Percentiles rank a stretch among this genome's conserved stretches.
Evolutionary conservation across 2,888 invertebrate genomes (phyloP).

Genomic region (Drosophila kanekoi): DNA sequence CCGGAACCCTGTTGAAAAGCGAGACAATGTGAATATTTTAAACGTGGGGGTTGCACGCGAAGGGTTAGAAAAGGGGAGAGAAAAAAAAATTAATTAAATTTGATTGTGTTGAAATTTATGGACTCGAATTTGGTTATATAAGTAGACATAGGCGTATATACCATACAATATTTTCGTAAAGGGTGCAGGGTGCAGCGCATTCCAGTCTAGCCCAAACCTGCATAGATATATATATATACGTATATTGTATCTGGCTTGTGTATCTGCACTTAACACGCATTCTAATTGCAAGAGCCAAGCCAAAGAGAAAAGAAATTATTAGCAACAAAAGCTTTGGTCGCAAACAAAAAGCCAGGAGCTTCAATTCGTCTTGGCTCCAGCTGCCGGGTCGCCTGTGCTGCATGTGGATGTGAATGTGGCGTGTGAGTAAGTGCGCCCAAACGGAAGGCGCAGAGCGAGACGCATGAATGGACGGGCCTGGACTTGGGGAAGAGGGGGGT

Average conservation of each 20-base stretch:
- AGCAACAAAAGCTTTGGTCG: constrained; percentile 74
- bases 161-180: constrained; percentile 1
- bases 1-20: constrained; percentile 52
- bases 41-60: constrained; percentile 45
- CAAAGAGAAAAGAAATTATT: constrained; percentile 77
- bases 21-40: constrained; percentile 52
- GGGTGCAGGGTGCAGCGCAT: constrained; percentile 46
- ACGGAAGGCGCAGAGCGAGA: constrained; percentile 64
- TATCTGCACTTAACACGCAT: constrained; percentile 83
- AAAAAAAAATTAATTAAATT: constrained; percentile 74
- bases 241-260: constrained; percentile 32
- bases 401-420: constrained; percentile 50
- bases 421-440: constrained; percentile 79
- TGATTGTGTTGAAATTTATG: constrained; percentile 76
- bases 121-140: constrained; percentile 41
- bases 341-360: constrained; percentile 59
- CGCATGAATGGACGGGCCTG: constrained; percentile 41
- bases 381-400: constrained; percentile 11
- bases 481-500: neutral
- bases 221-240: constrained; percentile 43
- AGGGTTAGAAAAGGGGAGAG: constrained; percentile 42
- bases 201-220: constrained; percentile 32
- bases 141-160: constrained; percentile 10
- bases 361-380: constrained; percentile 53
- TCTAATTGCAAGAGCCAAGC: constrained; percentile 80